These are phyloP conservation scores for Ciona savignyi DNA, from an alignment of 23 tunicate species.

Conservation along the genomic window DNA sequence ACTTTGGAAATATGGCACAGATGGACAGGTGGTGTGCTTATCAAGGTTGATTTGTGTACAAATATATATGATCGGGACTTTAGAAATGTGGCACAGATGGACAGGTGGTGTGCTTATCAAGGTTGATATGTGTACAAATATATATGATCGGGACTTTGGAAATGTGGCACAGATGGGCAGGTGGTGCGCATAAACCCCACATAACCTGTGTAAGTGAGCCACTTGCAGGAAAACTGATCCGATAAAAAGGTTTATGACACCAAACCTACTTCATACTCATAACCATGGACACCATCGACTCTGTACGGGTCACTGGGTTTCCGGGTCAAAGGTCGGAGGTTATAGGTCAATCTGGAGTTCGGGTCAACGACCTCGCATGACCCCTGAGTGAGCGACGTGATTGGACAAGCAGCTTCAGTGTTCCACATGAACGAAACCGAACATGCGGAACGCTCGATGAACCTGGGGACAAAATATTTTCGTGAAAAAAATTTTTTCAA, in stretches of 20 bases:
- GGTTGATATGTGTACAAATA: no score
- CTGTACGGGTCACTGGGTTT: slow-evolving; percentile 28
- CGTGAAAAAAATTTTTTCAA: neutral
- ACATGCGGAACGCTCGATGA: slow-evolving; percentile 28
- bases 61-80: no score
- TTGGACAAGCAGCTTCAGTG: slow-evolving; percentile 55
- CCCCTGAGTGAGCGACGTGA: slow-evolving; percentile 6
- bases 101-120: no score
- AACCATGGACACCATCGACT: slow-evolving; percentile 7
- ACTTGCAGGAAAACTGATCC: no score
- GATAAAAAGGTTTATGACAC: neutral
- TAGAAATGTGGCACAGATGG: no score
- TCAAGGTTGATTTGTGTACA: no score
- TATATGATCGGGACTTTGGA: no score
- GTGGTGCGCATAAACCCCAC: no score
- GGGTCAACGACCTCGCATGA: slow-evolving; percentile 53
- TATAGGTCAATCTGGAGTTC: slow-evolving; percentile 53
- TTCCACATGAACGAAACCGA: slow-evolving; percentile 46
- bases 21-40: no score
- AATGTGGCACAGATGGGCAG: no score
- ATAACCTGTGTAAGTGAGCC: no score
- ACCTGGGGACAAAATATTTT: slow-evolving; percentile 1
- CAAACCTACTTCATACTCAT: slow-evolving; percentile 11
- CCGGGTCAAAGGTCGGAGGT: slow-evolving; percentile 38
- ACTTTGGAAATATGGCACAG: no score